Conservation (phyloP, 2,888 invertebrate genomes). For the Drosophila kokeensis region DNA sequence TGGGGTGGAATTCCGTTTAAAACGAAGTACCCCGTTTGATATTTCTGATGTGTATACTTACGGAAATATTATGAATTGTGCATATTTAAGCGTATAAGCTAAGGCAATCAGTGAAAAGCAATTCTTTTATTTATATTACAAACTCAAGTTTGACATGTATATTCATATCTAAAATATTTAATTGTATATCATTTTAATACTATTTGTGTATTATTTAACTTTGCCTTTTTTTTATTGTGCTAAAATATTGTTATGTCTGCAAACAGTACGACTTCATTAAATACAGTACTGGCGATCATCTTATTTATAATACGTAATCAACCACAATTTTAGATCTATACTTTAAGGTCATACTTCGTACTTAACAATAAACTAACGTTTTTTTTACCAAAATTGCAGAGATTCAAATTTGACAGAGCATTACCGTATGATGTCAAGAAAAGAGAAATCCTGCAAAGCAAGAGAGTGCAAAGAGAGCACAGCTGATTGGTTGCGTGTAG, state of each 20-base stretch:
- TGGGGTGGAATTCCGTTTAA: not conserved
- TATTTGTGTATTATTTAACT: not conserved
- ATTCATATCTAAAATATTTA: not conserved
- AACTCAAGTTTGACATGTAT: not conserved
- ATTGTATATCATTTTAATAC: not conserved
- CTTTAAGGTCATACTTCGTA: not conserved
- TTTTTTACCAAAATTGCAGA: constrained; percentile 11
- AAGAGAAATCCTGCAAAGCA: constrained; percentile 41
- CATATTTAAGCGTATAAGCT: not conserved
- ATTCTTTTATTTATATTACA: not conserved
- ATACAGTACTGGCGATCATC: not conserved
- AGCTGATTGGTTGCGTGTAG: constrained; percentile 55
- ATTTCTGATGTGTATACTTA: not conserved
- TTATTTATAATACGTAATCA: not conserved
- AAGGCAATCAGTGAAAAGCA: not conserved
- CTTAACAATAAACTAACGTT: not conserved
- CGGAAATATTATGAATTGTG: not conserved
- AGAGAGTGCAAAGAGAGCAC: constrained; percentile 56
- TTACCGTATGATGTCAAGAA: not conserved
- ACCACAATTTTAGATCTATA: not conserved
- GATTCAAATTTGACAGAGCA: constrained; percentile 11
- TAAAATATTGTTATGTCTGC: not conserved
- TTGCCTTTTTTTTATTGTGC: not conserved
- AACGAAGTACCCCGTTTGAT: not conserved
- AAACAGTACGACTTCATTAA: not conserved